These are phyloP conservation scores for Drosophila colorata DNA, from an alignment of 2,888 invertebrate species.

Conservation along the genomic window DNA sequence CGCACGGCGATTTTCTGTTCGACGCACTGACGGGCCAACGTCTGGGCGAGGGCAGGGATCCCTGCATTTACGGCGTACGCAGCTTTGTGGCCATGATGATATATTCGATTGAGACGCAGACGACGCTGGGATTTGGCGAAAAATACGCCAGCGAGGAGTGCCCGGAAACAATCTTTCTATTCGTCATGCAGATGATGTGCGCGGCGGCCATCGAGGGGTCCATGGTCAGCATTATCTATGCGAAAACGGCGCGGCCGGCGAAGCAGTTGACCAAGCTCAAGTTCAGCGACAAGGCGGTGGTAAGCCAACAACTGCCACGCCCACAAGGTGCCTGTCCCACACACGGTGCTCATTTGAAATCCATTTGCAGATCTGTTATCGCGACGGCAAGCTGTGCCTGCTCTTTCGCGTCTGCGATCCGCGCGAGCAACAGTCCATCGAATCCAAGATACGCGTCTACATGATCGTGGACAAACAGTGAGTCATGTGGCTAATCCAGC, in stretches of 20 bases:
- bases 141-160: slow-evolving; percentile 93
- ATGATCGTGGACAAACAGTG: slow-evolving; percentile 83
- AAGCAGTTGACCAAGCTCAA: slow-evolving; percentile 91
- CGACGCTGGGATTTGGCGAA: slow-evolving; percentile 93
- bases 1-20: slow-evolving; percentile 91
- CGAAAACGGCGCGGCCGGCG: slow-evolving; percentile 92
- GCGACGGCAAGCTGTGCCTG: slow-evolving; percentile 92
- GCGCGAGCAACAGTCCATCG: slow-evolving; percentile 91
- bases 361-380: slow-evolving; percentile 88
- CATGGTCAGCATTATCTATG: slow-evolving; percentile 89
- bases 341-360: background rate
- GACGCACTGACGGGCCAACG: slow-evolving; percentile 85
- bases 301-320: slow-evolving; percentile 79
- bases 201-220: slow-evolving; percentile 87
- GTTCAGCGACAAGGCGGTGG: slow-evolving; percentile 91
- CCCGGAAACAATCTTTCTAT: slow-evolving; percentile 89
- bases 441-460: slow-evolving; percentile 90
- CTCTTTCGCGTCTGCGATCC: slow-evolving; percentile 94
- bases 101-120: slow-evolving; percentile 95
- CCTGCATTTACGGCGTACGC: slow-evolving; percentile 87
- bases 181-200: slow-evolving; percentile 92
- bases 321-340: background rate
- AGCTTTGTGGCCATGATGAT: slow-evolving; percentile 89
- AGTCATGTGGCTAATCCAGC: slow-evolving; percentile 28
- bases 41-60: slow-evolving; percentile 85